phyloP scores from a whole-genome alignment of 2,113 vertebrate genomes.

The Equus quagga region DNA sequence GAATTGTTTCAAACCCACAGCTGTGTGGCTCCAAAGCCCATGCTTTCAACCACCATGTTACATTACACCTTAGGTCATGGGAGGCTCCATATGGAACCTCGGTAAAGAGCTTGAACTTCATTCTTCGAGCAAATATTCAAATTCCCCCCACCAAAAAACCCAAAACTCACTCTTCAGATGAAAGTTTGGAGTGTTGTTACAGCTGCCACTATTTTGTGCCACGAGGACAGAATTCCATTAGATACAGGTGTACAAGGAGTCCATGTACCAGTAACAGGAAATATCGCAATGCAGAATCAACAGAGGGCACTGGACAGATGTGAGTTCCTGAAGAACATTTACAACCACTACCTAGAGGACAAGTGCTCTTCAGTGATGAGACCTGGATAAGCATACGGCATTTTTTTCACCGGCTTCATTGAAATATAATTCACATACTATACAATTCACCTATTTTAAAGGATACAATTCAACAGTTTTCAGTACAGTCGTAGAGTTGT shows the following conservation, averaged over 20 bases:
- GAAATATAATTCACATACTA: background rate
- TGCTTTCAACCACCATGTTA: background rate
- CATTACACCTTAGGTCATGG: background rate
- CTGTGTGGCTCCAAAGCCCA: background rate
- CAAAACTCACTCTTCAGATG: background rate
- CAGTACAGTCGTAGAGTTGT: background rate
- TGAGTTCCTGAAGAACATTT: background rate
- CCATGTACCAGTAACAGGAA: background rate
- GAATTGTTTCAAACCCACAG: background rate
- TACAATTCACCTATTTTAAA: background rate
- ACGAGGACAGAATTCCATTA: background rate
- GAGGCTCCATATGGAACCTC: background rate
- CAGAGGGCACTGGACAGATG: background rate
- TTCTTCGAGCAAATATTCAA: background rate
- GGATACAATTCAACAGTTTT: background rate
- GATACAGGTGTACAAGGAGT: background rate
- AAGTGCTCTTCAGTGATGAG: background rate
- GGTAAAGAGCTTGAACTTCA: background rate
- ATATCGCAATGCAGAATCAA: background rate
- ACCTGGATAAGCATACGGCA: background rate
- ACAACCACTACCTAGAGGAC: background rate
- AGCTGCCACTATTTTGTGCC: background rate
- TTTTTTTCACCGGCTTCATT: slow-evolving; percentile 51
- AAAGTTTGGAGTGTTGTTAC: background rate
- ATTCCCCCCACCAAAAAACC: background rate